Base-by-base conservation (phyloP, 2,888 invertebrate genomes). In the Andrena chrysosceles region DNA sequence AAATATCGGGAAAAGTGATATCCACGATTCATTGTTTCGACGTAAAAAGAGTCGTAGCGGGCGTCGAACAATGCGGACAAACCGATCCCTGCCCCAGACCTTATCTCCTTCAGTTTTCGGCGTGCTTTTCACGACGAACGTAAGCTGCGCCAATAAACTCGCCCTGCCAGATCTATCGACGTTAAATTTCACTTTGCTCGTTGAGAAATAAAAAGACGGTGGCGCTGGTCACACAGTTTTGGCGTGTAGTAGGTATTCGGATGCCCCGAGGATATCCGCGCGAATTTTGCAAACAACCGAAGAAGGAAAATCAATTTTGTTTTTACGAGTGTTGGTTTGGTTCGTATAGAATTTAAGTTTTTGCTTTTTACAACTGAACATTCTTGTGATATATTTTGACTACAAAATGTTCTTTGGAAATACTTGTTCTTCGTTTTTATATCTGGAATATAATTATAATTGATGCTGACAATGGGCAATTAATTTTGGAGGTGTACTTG, bases 11-110 rank as follows among this genome's bases (percentile, higher is more conserved):
- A 80, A 85, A 64, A 67, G 52, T 60, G 42, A 54, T 75, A 75
- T 77, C 76, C 54, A 84, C 87, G 86, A 84, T 84, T 87, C 82
- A 89, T 89, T 88, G 86, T 89, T 87, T 86, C 81, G 81, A 77
- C 63, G 83, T 85, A 81, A 89, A 88, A 87, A 85, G 59, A 23
- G 59, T 83, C 77, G 62, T 63, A 72, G 81, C 54, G 78, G 60
- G 48, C 56, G 35, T 48, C 13, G 33, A 67, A 73, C 70, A 76
- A 78, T 33, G 76, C 56, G 59, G 59, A 74, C 73, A 68, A 81
- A 79, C 62, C 76, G 73, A 83, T 82, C 77, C 75, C 66, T 68
- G 20, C 26, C 20, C 73, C 68, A 35, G 74, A 80, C 71, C 74
- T 88, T 86, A 83, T 85, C 78, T 75, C 66, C 69, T 80, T 71